Evolutionary conservation across 2,797 vertebrate genomes (phyloP), one percentile per base, ranked within the genome.

Genomic region (Sardinella longiceps): DNA sequence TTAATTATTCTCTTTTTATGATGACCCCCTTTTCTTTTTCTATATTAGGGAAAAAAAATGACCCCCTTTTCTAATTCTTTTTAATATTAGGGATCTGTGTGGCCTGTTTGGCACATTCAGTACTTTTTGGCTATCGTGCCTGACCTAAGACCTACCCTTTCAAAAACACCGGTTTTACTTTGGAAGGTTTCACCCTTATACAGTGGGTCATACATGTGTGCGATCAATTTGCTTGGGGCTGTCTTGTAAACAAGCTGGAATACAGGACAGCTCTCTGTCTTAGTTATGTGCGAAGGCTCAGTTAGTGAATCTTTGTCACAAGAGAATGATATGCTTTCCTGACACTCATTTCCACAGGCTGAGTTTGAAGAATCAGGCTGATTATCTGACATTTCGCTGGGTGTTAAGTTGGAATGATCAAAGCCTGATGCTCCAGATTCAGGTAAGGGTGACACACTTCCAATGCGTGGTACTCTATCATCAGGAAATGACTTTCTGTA

Each of bases 201-300:
- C 0, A 86, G 0, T 33, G 90, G 88, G 86, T 93, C 91, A 85
- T 39, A 81, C 11, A 89, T 5, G 53, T 91, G 85, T 20, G 90
- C 90, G 0, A 92, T 91, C 4, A 90, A 81, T 0, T 48, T 60
- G 10, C 5, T 6, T 0, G 46, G 50, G 0, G 46, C 5, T 45
- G 46, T 28, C 0, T 56, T 82, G 0, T 53, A 39, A 14, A 0
- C 18, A 39, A n/a, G 51, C 56, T 1, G 70, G 45, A 18, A 80
- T 25, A 81, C 82, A 70, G 39, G 0, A 0, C 15, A 39, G 30
- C 30, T 37, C 14, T 37, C 66, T 6, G 5, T 74, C 3, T 74
- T 30, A 37, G 33, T 30, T 74, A 18, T 37, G 15, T 43, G 43
- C 7, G 15, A 33, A 5, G 66, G 5, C 33, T 74, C 2, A 39